Conservation (phyloP, 2,797 vertebrate genomes). For the Intellagama lesueurii region DNA sequence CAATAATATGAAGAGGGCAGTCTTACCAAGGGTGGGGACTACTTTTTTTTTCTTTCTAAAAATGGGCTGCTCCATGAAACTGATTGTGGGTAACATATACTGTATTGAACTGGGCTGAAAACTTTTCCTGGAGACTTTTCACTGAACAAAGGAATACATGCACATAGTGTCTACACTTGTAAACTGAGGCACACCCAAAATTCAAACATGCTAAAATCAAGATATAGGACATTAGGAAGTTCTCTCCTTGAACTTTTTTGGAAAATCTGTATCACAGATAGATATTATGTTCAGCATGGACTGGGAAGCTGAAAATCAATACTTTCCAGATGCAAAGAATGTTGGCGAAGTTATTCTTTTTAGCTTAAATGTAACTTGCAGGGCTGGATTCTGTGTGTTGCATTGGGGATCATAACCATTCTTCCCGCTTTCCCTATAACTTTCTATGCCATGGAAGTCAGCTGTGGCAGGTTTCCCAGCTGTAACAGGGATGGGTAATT, state of each 20-base stretch:
- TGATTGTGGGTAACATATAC: neutral
- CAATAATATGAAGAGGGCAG: neutral
- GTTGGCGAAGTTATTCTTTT: neutral
- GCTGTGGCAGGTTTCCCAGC: neutral
- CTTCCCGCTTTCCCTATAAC: neutral
- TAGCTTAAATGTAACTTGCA: neutral
- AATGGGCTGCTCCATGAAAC: neutral
- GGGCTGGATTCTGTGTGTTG: neutral
- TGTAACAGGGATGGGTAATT: neutral
- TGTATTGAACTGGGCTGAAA: neutral
- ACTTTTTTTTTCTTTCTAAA: neutral
- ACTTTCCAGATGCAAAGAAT: neutral
- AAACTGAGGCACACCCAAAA: neutral
- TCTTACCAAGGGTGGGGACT: too few relatives aligned
- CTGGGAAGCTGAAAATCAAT: neutral
- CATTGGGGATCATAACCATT: neutral
- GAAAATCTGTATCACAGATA: neutral
- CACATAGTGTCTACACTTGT: neutral
- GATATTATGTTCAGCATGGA: neutral
- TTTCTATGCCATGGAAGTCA: neutral
- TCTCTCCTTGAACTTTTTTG: neutral
- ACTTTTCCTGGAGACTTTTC: neutral
- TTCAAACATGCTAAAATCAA: slow-evolving; percentile 7
- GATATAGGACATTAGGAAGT: neutral
- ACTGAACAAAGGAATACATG: neutral